Evolutionary conservation across 1,140 invertebrate species (phyloP), one percentile per base, ranked within the genome.

Genomic region (Cataglyphis hispanica): DNA sequence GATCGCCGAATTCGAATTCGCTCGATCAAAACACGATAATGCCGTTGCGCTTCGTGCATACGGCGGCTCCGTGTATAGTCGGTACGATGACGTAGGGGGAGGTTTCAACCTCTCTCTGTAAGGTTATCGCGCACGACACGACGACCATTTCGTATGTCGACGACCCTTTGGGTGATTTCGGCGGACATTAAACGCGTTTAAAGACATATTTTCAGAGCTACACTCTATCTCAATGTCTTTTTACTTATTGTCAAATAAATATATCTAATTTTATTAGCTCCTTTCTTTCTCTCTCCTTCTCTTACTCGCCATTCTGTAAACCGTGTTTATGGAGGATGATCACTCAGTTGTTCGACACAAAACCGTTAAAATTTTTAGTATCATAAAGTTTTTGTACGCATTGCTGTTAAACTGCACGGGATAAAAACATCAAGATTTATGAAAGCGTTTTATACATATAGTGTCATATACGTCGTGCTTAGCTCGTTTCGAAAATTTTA

Each of bases 11-110:
- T 70, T 75, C 66, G 61, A 56, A 64, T 53, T 69, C 37, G 27
- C 27, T 34, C 63, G 87, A 89, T 88, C 83, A 76, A 88, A 89
- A 88, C 25, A 46, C 75, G 87, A 88, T 89, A 81, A 88, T 56
- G 43, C 34, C 46, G 50, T 22, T 37, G 22, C 31, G 76, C 22
- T 37, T 1, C 37, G 7, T 7, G n/a, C 63, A 80, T 69, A 53
- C 43, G 63, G 43, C 8, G n/a, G n/a, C n/a, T n/a, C 53, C 43
- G 61, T 37, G 27, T 22, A 77, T 1, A 22, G 53, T 8, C 10
- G 4, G 3, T 58, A 27, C 56, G 6, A 56, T 13, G 27, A 37
- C 4, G 8, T 13, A 2, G 37, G 58, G 11, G 40, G 8, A 31
- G 34, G 1, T 31, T 77, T 64, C n/a, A 34, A 77, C 11, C 74